Conservation (phyloP, 2,888 invertebrate genomes). For the Andrena praecox region DNA sequence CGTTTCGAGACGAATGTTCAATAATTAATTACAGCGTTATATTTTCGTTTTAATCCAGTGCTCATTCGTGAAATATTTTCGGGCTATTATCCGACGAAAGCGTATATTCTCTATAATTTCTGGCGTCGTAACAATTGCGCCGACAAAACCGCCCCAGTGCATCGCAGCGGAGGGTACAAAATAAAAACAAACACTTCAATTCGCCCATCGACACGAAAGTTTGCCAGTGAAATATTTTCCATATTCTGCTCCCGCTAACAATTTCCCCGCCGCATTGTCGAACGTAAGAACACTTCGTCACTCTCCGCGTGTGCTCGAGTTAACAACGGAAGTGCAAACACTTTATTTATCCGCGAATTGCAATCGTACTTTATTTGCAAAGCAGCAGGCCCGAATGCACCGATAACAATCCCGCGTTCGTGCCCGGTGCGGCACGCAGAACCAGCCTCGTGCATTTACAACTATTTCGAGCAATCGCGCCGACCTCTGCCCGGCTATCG, state of each 20-base stretch:
- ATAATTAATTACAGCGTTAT: conserved; percentile 28
- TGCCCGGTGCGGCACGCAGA: background rate
- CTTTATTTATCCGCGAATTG: background rate
- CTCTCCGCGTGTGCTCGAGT: background rate
- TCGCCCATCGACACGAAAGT: background rate
- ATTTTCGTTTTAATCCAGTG: background rate
- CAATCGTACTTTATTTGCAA: background rate
- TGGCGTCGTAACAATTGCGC: background rate
- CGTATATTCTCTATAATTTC: conserved; percentile 28
- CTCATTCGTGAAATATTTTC: conserved; percentile 24
- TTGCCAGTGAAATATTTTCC: background rate
- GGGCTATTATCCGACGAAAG: conserved; percentile 16
- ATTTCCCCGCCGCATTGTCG: background rate
- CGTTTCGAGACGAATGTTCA: conserved; percentile 31
- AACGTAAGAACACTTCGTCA: background rate
- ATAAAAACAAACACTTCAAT: conserved; percentile 5
- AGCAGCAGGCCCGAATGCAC: no score
- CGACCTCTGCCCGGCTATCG: background rate
- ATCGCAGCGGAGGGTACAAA: background rate
- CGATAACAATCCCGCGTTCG: conserved; percentile 9
- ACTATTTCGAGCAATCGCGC: conserved; percentile 5
- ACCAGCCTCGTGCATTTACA: background rate
- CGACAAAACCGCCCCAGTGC: background rate
- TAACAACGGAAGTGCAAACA: background rate
- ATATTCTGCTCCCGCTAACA: background rate